Base-by-base conservation (phyloP, 2,797 vertebrate genomes). In the Nothura maculosa region DNA sequence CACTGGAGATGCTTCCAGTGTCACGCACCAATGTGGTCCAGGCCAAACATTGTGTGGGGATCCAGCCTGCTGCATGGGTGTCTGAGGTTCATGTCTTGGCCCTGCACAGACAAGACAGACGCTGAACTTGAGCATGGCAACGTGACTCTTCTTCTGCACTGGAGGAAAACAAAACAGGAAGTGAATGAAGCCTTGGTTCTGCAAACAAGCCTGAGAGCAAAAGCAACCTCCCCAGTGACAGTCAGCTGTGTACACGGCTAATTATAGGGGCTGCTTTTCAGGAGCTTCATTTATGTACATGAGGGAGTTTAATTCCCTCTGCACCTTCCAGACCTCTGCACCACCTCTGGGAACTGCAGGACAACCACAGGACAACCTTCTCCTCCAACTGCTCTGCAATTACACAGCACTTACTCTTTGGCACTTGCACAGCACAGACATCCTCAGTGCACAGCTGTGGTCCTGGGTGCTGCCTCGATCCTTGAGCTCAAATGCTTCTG, bases 181-280 rank as follows among this genome's bases (percentile, higher is more conserved):
- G 48, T 30, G 72, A 94, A 90, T 38, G 67, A 73, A 76, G 25
- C 24, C 83, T 57, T 92, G 72, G 73, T 79, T 91, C 72, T 90
- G 76, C 85, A 90, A 91, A 95, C 47, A 84, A 87, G 21, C 61
- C 78, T 69, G 40, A 22, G 34, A 95, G 85, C 40, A 92, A 89
- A 88, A 93, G 79, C 69, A 85, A 17, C 42, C 70, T n/a, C 79
- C 82, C 58, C 1, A 2, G 48, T 83, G 90, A 82, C 75, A 45
- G 42, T 89, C 90, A 0, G 0, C 72, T 81, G 52, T 94, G 83
- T 92, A 70, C 81, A 84, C 36, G 86, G 92, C 85, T 96, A 96
- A 96, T 96, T 95, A 95, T 90, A 95, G 91, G 66, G 38, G 70
- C 42, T 93, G 45, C 73, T 93, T 94, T 95, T 89, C 60, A 94